Base-by-base conservation (phyloP, 2,113 vertebrate genomes). In the cattle (Bos taurus) region DNA sequence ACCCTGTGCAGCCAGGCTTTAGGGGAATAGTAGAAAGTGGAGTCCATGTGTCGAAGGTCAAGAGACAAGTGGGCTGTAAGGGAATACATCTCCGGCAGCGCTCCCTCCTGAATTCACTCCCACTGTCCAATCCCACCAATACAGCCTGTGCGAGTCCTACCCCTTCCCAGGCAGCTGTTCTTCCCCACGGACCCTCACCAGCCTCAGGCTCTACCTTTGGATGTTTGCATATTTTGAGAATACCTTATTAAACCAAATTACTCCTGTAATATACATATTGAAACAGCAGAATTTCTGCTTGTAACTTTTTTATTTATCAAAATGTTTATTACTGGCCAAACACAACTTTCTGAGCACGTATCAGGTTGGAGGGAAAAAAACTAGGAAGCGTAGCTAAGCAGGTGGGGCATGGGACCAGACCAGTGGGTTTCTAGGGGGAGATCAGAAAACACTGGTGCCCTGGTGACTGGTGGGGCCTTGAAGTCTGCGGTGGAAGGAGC, bases 401-500 rank as follows among this genome's bases (percentile, higher is more conserved):
- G 84, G 40, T 26, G 8, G 13, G 62, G 52, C 7, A 16, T 1
- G 23, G 43, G 36, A 5, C 0, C 77, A 62, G 83, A 60, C n/a
- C 36, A 1, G 48, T 25, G 43, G 59, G 43, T 50, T 92, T 90
- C 50, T 6, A 30, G 40, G n/a, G 33, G 43, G 19, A 88, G 56
- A 13, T 13, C 11, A 28, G 52, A 90, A 23, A 54, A 7, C 23
- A 9, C 23, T 6, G 28, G 3, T 7, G 23, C 16, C 36, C 46
- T 21, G 48, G 54, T 50, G 40, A 36, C 54, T 3, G 10, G 13
- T 0, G 43, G 50, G 56, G 60, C 19, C 59, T 11, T 1, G 3
- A 17, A 6, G 59, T n/a, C 85, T 56, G 1, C 2, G 3, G 52
- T 23, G 26, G 7, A 5, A 1, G 14, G 36, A 48, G 12, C 17